Percentiles rank a stretch among this genome's conserved stretches.
These are phyloP conservation scores for Trachemys scripta DNA, from an alignment of 2,113 vertebrate genomes.

Conservation along the genomic window DNA sequence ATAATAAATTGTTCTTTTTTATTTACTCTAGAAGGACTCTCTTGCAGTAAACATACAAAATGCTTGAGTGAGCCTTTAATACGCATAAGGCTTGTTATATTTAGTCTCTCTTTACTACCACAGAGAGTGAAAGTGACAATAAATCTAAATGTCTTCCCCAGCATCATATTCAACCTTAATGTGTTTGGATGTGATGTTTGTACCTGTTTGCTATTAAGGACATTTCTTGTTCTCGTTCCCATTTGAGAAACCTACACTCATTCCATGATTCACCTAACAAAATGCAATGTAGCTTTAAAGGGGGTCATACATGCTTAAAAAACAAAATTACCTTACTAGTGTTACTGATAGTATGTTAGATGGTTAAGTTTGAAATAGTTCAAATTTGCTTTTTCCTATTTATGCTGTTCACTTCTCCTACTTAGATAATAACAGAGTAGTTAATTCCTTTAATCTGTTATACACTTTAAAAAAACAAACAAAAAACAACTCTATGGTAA, in stretches of 20 bases:
- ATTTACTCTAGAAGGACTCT: constrained; percentile 64
- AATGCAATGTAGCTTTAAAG: constrained; percentile 1
- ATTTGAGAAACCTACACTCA: not conserved
- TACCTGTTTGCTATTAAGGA: not conserved
- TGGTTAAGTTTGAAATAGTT: constrained; percentile 20
- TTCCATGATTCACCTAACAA: not conserved
- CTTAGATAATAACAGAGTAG: not conserved
- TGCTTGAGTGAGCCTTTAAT: constrained; percentile 58
- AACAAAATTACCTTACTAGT: not conserved
- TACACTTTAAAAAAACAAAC: not conserved
- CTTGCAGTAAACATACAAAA: constrained; percentile 69
- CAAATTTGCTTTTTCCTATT: not conserved
- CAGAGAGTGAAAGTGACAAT: constrained; percentile 37
- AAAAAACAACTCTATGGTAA: not conserved
- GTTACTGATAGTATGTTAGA: constrained; percentile 5
- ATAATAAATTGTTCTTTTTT: constrained; percentile 65
- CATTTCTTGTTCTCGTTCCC: rapidly evolving
- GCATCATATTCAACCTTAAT: not conserved
- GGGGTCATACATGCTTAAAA: not conserved
- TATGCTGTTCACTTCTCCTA: not conserved
- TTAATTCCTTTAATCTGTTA: not conserved
- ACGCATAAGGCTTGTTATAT: constrained; percentile 25
- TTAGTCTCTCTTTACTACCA: constrained; percentile 21
- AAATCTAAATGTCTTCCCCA: not conserved
- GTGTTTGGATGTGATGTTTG: not conserved